phyloP scores from a whole-genome alignment of 2,888 invertebrate genomes.

The Mythimna vitellina region DNA sequence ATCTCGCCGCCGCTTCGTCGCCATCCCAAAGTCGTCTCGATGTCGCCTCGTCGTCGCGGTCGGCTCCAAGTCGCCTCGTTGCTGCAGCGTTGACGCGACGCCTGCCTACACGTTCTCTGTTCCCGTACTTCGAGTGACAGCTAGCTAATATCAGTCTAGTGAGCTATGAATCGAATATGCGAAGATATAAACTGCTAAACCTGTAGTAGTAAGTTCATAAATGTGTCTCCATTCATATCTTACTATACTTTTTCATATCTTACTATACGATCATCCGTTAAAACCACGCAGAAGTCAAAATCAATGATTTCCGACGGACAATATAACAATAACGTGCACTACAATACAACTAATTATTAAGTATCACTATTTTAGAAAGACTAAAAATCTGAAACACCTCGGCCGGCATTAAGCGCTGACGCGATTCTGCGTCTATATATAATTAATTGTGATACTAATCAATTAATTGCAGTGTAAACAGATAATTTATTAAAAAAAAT shows the following conservation, averaged over 20 bases:
- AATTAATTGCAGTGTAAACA: too few relatives aligned
- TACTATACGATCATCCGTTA: too few relatives aligned
- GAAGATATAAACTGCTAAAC: conserved; percentile 38
- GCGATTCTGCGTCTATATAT: too few relatives aligned
- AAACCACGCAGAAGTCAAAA: too few relatives aligned
- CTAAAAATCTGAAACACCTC: too few relatives aligned
- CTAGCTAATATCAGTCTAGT: conserved; percentile 63
- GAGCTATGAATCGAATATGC: conserved; percentile 60
- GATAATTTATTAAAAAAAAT: too few relatives aligned
- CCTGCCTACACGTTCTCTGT: conserved; percentile 48
- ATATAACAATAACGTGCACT: too few relatives aligned
- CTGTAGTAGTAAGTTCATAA: conserved; percentile 17
- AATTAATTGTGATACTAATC: too few relatives aligned
- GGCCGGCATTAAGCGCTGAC: too few relatives aligned
- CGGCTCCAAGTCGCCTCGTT: neutral
- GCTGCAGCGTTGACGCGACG: conserved; percentile 6
- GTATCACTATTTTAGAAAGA: too few relatives aligned
- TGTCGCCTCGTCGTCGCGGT: conserved; percentile 11
- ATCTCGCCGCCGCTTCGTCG: conserved; percentile 14
- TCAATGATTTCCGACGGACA: too few relatives aligned
- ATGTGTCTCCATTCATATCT: conserved; percentile 15
- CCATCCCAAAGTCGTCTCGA: conserved; percentile 28
- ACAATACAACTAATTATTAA: too few relatives aligned
- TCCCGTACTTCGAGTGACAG: conserved; percentile 58
- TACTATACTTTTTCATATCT: neutral